Evolutionary conservation across 2,797 vertebrate species (phyloP).

Genomic region (Sylvilagus floridanus): DNA sequence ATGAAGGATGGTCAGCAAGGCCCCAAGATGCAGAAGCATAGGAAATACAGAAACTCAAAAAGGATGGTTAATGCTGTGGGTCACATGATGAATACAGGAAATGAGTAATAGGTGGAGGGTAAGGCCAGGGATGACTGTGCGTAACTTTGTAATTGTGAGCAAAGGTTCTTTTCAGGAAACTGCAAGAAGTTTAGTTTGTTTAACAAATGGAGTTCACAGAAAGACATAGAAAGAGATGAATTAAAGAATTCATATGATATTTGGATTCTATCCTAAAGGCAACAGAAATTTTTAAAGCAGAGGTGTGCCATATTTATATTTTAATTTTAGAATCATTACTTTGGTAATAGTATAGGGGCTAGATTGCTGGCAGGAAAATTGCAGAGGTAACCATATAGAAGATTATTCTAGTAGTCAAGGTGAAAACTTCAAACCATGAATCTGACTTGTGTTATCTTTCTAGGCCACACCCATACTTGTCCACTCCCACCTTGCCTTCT

Average conservation of each 20-base stretch:
- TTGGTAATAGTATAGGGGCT: not conserved
- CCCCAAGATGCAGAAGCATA: not conserved
- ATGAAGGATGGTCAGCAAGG: not conserved
- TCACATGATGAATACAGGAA: not conserved
- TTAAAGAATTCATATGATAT: not conserved
- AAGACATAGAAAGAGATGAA: not conserved
- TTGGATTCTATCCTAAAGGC: conserved; percentile 30
- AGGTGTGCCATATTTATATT: not conserved
- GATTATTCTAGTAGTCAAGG: not conserved
- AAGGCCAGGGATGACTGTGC: not conserved
- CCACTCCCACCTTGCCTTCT: no score
- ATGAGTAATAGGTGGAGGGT: not conserved
- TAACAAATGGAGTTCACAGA: not conserved
- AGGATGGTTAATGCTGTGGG: not conserved
- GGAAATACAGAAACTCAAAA: not conserved
- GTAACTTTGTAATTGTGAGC: not conserved
- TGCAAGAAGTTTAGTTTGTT: not conserved
- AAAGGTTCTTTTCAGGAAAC: not conserved
- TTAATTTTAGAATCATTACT: conserved; percentile 16
- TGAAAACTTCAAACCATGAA: not conserved
- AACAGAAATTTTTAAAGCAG: not conserved
- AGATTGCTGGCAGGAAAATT: not conserved
- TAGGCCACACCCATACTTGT: no score
- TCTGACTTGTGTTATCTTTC: no score
- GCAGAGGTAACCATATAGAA: not conserved